Conservation (phyloP, 2,888 invertebrate species). For the Sussaba pulchella region DNA sequence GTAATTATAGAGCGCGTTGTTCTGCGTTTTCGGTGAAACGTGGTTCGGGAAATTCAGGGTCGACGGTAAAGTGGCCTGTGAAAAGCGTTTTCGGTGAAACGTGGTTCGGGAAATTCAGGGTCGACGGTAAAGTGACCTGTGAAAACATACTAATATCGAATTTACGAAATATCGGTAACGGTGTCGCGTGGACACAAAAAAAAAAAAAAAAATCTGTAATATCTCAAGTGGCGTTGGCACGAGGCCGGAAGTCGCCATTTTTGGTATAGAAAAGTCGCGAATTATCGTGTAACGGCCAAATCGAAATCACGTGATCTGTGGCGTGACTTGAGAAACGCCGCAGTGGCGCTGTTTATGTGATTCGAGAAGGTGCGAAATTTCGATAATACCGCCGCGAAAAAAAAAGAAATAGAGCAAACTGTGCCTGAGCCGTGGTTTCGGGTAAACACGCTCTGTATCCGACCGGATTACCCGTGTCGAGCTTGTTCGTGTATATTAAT, state of each 20-base stretch:
- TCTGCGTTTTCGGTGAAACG: constrained; percentile 12
- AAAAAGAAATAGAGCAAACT: too few relatives aligned
- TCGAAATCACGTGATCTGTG: constrained; percentile 41
- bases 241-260: constrained; percentile 2
- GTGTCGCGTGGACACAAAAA: background rate
- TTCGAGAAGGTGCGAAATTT: background rate
- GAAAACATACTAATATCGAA: background rate
- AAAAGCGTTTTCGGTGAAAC: too few relatives aligned
- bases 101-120: too few relatives aligned
- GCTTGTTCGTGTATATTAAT: too few relatives aligned
- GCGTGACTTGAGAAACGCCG: constrained; percentile 40
- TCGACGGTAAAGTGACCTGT: too few relatives aligned
- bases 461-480: too few relatives aligned
- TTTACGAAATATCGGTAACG: too few relatives aligned
- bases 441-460: too few relatives aligned
- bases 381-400: too few relatives aligned
- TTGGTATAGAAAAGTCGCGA: constrained; percentile 35
- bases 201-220: background rate
- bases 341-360: constrained; percentile 40
- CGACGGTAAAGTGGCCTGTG: too few relatives aligned
- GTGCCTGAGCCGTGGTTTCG: too few relatives aligned
- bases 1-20: constrained; percentile 17
- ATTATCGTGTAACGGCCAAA: constrained; percentile 8
- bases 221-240: background rate
- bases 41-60: too few relatives aligned